Conservation (phyloP, 1,140 invertebrate genomes). For the Bombus waltoni region DNA sequence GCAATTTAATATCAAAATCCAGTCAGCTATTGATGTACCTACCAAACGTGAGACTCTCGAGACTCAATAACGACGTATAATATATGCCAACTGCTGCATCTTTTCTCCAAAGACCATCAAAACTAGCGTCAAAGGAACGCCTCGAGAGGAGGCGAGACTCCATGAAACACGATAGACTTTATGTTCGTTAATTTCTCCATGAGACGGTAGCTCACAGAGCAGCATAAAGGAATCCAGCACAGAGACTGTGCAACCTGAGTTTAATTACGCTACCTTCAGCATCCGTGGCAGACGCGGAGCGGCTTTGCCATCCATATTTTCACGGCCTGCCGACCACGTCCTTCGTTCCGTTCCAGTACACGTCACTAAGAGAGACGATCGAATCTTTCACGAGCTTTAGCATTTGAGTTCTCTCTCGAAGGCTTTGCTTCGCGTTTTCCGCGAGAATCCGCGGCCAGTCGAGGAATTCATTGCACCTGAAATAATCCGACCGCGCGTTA, state of each 20-base stretch:
- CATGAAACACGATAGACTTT: background rate
- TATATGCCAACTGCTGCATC: background rate
- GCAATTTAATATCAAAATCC: background rate
- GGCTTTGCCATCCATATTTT: conserved; percentile 62
- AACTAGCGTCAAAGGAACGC: background rate
- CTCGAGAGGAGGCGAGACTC: background rate
- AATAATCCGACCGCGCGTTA: conserved; percentile 1
- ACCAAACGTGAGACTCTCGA: background rate
- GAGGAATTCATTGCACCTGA: conserved; percentile 26
- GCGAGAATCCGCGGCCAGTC: background rate
- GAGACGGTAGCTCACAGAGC: background rate
- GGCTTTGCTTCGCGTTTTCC: background rate
- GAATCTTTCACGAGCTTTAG: background rate
- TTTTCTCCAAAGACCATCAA: background rate
- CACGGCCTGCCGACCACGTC: conserved; percentile 62
- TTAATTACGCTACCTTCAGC: conserved; percentile 68
- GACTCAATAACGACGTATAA: background rate
- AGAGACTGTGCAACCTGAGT: conserved; percentile 29
- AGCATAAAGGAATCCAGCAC: background rate
- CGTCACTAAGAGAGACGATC: conserved; percentile 20
- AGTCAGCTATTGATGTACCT: background rate
- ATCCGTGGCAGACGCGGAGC: conserved; percentile 23
- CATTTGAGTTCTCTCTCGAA: too few species aligned
- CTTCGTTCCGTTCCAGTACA: conserved; percentile 65
- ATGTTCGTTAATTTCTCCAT: conserved; percentile 1